Evolutionary conservation across 2,888 invertebrate species (phyloP), one percentile per base, ranked within the genome.

Genomic region (Anaspis maculata): DNA sequence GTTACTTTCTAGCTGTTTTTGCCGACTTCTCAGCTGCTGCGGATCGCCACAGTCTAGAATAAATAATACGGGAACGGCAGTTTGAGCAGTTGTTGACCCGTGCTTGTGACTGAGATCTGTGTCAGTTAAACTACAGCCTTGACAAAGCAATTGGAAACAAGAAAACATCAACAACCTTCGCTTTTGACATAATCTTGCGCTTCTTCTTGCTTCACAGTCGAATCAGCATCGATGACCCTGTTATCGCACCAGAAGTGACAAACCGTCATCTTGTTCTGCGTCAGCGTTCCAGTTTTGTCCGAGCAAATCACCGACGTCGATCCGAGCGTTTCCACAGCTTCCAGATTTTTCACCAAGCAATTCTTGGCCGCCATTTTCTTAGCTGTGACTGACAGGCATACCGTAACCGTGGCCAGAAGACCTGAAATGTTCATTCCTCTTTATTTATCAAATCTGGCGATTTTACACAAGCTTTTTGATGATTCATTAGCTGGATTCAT

Each of bases 301-400:
- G 84, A 84, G 62, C 85, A 86, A 49, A 86, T 86, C 34, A 79
- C 79, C 1, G 83, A 82, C 1, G 85, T 86, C 1, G 83, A 83
- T 4, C 84, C 84, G 3, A 85, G 67, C 0, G 84, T 84, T 62
- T 85, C 84, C 1, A 86, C 84, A 21, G 83, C 83, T 59, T 85
- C 83, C 45, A 85, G 61, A 61, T 85, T 83, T 63, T 84, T 84
- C 3, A 85, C 82, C 25, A 85, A 62, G 52, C 86, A 87, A 58
- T 86, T 86, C 64, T 83, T 84, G 24, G 70, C 71, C 4, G 86
- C 84, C 84, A 84, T 86, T 54, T 81, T 71, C 59, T 84, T 83
- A 15, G 85, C 84, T 3, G 84, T 83, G 37, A 87, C 66, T 0
- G 84, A 83, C 44, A 86, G 62, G 51, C 82, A 80, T 12, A 80